These are phyloP conservation scores for Sebastes oblongus DNA, from an alignment of 2,797 vertebrate genomes.

Conservation along the genomic window DNA sequence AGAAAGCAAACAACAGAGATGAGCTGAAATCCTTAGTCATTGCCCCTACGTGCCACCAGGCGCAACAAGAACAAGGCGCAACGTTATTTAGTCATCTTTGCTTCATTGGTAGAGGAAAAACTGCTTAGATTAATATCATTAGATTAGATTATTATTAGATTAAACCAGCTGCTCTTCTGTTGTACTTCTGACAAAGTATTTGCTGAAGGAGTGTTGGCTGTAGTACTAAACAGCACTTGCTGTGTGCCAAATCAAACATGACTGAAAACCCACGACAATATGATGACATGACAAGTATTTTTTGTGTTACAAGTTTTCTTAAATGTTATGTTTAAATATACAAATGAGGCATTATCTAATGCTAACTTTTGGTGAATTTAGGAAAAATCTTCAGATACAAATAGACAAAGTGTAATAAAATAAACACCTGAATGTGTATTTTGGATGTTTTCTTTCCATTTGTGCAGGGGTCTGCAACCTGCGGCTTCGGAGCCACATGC, in stretches of 20 bases:
- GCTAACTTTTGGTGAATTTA: neutral
- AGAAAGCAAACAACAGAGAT: too few relatives aligned
- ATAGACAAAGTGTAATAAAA: neutral
- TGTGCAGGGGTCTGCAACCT: too few relatives aligned
- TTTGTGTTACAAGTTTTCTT: neutral
- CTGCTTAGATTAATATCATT: neutral
- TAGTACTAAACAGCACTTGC: neutral
- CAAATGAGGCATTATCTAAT: neutral
- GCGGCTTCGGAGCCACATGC: too few relatives aligned
- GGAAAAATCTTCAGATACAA: neutral
- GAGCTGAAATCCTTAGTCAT: too few relatives aligned
- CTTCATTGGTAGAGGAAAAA: neutral
- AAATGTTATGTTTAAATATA: too few relatives aligned
- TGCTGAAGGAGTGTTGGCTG: neutral
- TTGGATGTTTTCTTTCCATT: too few relatives aligned
- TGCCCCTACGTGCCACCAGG: too few relatives aligned
- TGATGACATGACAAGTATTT: neutral
- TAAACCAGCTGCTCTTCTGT: too few relatives aligned
- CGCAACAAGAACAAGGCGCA: too few relatives aligned
- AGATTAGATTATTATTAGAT: too few relatives aligned
- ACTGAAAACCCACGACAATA: too few relatives aligned
- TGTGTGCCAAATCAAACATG: neutral
- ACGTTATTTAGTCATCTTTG: neutral
- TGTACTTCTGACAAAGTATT: too few relatives aligned
- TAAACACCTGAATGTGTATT: neutral